Base-by-base conservation (phyloP, 2,113 vertebrate species). In the Platysteira castanea region DNA sequence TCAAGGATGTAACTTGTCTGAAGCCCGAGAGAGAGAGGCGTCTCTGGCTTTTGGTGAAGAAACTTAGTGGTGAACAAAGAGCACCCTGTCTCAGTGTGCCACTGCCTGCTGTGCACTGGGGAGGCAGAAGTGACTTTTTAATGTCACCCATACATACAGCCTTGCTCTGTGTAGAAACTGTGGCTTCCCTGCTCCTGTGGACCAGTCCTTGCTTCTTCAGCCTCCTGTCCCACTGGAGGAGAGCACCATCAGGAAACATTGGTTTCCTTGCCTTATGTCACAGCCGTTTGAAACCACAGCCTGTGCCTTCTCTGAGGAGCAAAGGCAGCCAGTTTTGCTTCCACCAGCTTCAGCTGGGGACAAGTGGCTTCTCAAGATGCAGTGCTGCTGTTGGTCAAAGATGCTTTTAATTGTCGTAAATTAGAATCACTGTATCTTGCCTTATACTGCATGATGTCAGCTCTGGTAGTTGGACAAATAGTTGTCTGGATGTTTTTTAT, bases 381-480 rank as follows among this genome's bases (percentile, higher is more conserved):
- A 18, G 2, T 8, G 9, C 26, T 59, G 53, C 2, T 0, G 4
- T 46, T 0, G 1, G 10, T 44, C 8, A 2, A 60, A 61, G 44
- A 24, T 2, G 5, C 35, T 64, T 82, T 61, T 30, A 35, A 22
- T 67, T 61, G 30, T 44, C 14, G 9, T 35, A 10, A 68, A 26
- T 60, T n/a, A 11, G 26, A 12, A 26, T 49, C 61, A 54, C 13
- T 35, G 3, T 59, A 2, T 50, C 39, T 70, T 42, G 11, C 52
- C 15, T 74, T 75, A 5, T 0, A 6, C 9, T 10, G 69, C 14
- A 6, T 0, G 0, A 10, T 6, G 7, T 31, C 35, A 56, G 9
- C 1, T 0, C 31, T 1, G 1, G 10, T 22, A 16, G 37, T 11
- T 31, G 57, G 53, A 57, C 24, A 52, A 5, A 27, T 23, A 39